Evolutionary conservation across 2,888 invertebrate species (phyloP), one percentile per base, ranked within the genome.

Genomic region (Ametastegia equiseti): DNA sequence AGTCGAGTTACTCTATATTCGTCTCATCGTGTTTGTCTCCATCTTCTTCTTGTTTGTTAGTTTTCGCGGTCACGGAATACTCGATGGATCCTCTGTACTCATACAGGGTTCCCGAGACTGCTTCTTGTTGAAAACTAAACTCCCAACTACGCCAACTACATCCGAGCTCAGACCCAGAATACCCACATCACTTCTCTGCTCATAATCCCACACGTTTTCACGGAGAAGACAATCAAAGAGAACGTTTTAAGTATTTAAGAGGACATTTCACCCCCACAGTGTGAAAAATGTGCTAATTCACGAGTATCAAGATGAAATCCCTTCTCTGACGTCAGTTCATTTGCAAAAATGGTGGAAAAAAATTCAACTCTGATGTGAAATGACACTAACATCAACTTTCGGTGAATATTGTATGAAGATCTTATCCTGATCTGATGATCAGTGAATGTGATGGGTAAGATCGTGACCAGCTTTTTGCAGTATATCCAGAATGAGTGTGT

Each of bases 61-160:
- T 71, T 71, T 47, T 30, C 47, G 65, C 65, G 65, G 65, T 67
- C 19, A 27, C 39, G 27, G 33, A 63, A 63, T 15, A 36, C 39
- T 36, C 9, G 19, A 67, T 39, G 36, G 11, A 13, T 39, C 36
- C 65, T 67, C 11, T 3, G 19, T 15, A 9, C 19, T 67, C n/a
- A n/a, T n/a, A 39, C 23, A 39, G 7, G 19, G 65, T 6, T 15
- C 57, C 11, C 39, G 39, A 19, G 39, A 39, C 39, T 19, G 36
- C 19, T 39, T 3, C 19, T 19, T 67, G 39, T 67, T n/a, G 19
- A 19, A 11, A 67, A 67, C 65, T 36, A 67, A 67, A 67, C 65
- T 67, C 39, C 65, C 30, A 15, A 5, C 47, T 4, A 47, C 19
- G 7, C 33, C 39, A 33, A 23, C 65, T 19, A 36, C n/a, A 36